Evolutionary conservation across 2,113 vertebrate genomes (phyloP).

Genomic region (Muntiacus muntjak): DNA sequence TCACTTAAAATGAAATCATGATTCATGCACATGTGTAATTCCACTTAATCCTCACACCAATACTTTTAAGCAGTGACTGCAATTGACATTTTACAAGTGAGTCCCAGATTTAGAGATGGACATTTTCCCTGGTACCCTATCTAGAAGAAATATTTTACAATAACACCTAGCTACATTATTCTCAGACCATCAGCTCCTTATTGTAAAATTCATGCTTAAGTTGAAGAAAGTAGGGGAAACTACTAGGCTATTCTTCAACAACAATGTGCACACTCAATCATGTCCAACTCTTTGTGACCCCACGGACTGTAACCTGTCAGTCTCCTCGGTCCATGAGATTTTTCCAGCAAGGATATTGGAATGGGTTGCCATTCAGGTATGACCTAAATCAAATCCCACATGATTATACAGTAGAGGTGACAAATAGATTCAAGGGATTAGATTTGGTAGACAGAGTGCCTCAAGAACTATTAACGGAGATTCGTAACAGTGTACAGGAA

Average conservation of each 20-base stretch:
- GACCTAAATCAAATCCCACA: neutral
- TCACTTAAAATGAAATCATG: neutral
- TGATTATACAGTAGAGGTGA: neutral
- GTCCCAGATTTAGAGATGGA: neutral
- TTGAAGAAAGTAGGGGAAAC: neutral
- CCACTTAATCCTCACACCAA: neutral
- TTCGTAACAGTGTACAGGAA: neutral
- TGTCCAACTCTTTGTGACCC: neutral
- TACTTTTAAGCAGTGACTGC: neutral
- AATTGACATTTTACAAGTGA: neutral
- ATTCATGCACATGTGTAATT: neutral
- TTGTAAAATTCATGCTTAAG: neutral
- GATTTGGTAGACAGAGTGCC: neutral
- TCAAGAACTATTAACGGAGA: neutral
- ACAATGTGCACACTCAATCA: neutral
- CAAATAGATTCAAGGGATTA: neutral
- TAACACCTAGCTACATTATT: neutral
- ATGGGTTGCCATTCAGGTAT: neutral
- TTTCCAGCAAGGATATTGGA: neutral
- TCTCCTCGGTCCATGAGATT: neutral
- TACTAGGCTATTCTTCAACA: neutral
- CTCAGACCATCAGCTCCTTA: neutral
- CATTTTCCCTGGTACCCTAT: neutral
- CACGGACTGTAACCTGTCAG: neutral
- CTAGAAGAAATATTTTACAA: neutral